A percentile compares a stretch with the other conserved stretches of the same genome.
phyloP scores from a whole-genome alignment of 2,797 vertebrate species.

The Enteromius radiatus region DNA sequence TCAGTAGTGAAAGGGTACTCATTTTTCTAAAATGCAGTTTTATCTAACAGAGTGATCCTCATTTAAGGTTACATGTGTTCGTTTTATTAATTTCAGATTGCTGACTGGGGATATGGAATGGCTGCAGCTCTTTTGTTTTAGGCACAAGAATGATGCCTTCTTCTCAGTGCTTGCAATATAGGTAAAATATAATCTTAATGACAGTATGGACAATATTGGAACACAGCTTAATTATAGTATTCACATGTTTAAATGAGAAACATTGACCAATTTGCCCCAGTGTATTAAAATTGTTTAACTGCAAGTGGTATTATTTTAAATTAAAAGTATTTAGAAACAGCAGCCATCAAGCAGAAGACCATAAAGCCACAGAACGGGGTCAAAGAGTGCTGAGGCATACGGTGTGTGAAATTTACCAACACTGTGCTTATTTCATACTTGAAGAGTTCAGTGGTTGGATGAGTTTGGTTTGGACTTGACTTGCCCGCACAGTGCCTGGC shows the following conservation, averaged over 20 bases:
- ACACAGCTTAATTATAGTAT: neutral
- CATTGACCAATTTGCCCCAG: too few species aligned
- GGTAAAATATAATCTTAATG: slow-evolving; percentile 59
- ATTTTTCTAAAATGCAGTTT: neutral
- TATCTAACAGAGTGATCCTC: neutral
- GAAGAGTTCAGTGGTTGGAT: neutral
- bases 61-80: neutral
- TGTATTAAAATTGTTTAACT: too few species aligned
- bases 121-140: slow-evolving; percentile 64
- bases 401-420: neutral
- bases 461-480: neutral
- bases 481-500: neutral
- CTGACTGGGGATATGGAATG: slow-evolving; percentile 56
- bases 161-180: slow-evolving; percentile 60
- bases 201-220: neutral
- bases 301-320: too few species aligned
- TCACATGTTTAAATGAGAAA: too few species aligned
- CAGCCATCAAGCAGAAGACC: neutral
- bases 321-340: neutral
- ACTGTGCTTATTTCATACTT: neutral
- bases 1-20: slow-evolving; percentile 5
- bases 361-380: neutral
- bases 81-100: slow-evolving; percentile 45
- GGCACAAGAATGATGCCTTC: slow-evolving; percentile 71
- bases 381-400: neutral